Evolutionary conservation across 1,140 invertebrate genomes (phyloP).

Genomic region (Platorchestia sp.): DNA sequence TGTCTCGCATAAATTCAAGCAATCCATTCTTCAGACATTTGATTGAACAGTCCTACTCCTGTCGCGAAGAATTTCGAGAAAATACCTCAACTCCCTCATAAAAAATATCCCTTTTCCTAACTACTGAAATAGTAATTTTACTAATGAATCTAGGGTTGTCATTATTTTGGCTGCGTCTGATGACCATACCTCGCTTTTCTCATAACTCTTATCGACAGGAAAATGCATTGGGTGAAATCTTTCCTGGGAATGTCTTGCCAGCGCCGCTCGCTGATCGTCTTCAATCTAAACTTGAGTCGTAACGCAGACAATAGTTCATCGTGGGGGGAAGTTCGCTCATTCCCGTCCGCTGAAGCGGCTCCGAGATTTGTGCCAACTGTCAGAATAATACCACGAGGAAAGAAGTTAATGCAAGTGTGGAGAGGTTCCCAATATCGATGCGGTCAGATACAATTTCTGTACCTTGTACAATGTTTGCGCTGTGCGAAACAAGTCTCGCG

Average conservation of each 20-base stretch:
- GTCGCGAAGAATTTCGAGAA: too few species aligned
- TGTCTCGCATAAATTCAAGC: too few species aligned
- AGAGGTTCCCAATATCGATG: not conserved
- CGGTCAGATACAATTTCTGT: not conserved
- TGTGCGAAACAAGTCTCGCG: not conserved
- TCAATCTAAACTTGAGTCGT: slow-evolving; percentile 39
- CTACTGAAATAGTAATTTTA: too few species aligned
- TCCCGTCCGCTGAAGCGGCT: not conserved
- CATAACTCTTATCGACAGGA: not conserved
- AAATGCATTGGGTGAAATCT: not conserved
- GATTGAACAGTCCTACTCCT: too few species aligned
- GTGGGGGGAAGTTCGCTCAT: not conserved
- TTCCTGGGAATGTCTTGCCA: not conserved
- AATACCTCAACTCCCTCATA: too few species aligned
- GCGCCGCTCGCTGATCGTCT: not conserved
- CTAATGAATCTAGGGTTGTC: too few species aligned
- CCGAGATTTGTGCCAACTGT: not conserved
- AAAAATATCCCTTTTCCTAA: too few species aligned
- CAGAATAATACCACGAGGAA: not conserved
- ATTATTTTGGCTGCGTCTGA: too few species aligned
- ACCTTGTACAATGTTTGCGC: not conserved
- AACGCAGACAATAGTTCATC: slow-evolving; percentile 10
- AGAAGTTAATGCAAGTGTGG: not conserved
- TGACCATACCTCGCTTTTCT: too few species aligned
- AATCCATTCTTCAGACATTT: too few species aligned